phyloP scores from a whole-genome alignment of 2,888 invertebrate genomes.

The Lepidochrysops patricia region DNA sequence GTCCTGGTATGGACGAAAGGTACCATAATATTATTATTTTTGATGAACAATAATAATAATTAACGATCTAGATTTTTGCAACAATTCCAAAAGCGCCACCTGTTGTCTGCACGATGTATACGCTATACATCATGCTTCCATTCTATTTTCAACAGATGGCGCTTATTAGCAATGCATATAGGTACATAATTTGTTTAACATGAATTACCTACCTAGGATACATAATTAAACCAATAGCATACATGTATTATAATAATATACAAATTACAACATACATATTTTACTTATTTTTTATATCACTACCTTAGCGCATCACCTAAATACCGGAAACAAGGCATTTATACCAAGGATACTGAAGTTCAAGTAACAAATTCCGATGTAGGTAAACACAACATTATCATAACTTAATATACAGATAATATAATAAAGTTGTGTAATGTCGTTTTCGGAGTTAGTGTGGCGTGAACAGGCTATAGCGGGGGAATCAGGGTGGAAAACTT shows the following conservation, averaged over 20 bases:
- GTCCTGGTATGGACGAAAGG: no score
- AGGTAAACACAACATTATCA: background rate
- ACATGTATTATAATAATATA: no score
- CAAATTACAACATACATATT: no score
- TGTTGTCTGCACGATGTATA: background rate
- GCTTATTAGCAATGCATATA: no score
- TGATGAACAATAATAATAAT: no score
- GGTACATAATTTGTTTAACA: no score
- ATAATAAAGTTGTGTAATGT: background rate
- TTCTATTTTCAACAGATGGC: background rate
- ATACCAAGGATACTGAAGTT: background rate
- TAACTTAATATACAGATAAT: background rate
- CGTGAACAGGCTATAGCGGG: background rate
- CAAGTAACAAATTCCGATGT: background rate
- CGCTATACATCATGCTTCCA: no score
- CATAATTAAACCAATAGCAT: no score
- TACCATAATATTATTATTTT: no score
- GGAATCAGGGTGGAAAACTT: conserved; percentile 5
- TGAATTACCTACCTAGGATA: no score
- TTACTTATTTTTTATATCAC: no score
- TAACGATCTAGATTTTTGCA: no score
- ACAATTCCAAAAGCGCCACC: background rate
- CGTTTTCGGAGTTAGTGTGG: conserved; percentile 1
- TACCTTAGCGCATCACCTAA: background rate
- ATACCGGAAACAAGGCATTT: background rate